Evolutionary conservation across 2,888 invertebrate genomes (phyloP).

Genomic region (Bombyx huttoni): DNA sequence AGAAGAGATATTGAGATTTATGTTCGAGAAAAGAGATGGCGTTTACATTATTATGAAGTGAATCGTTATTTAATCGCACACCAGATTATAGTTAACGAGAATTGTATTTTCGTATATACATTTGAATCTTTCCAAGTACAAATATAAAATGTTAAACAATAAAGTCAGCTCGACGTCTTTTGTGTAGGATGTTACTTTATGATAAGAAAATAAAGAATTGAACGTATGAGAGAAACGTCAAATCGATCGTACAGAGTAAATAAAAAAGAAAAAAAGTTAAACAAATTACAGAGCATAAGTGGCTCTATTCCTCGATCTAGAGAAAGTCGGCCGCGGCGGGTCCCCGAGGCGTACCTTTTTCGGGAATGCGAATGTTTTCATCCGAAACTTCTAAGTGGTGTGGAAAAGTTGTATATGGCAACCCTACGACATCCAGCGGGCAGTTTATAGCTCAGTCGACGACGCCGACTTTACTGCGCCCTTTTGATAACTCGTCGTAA

Average conservation of each 20-base stretch:
- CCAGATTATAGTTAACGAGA: no score
- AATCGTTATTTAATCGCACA: not conserved
- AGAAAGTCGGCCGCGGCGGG: conserved; percentile 1
- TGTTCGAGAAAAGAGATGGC: conserved; percentile 1
- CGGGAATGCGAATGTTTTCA: conserved; percentile 3
- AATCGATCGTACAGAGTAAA: not conserved
- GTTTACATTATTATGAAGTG: not conserved
- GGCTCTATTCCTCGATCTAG: conserved; percentile 4
- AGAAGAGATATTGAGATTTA: conserved; percentile 8
- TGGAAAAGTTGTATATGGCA: conserved; percentile 20
- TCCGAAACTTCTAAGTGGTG: conserved; percentile 19
- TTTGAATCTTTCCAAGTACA: no score
- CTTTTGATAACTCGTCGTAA: conserved; percentile 59
- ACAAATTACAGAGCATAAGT: conserved; percentile 1
- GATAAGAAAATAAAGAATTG: no score
- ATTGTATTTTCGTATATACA: no score
- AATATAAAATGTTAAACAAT: no score
- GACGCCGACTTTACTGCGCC: conserved; percentile 42
- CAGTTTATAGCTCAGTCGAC: conserved; percentile 39
- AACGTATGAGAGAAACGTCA: not conserved
- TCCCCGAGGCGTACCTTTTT: conserved; percentile 6
- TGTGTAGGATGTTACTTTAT: no score
- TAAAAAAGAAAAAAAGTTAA: conserved; percentile 1
- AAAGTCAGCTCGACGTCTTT: no score
- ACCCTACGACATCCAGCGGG: conserved; percentile 22